Percentiles rank a stretch among this genome's conserved stretches.
Evolutionary conservation across 2,113 vertebrate species (phyloP).

Genomic region (Microtus oregoni): DNA sequence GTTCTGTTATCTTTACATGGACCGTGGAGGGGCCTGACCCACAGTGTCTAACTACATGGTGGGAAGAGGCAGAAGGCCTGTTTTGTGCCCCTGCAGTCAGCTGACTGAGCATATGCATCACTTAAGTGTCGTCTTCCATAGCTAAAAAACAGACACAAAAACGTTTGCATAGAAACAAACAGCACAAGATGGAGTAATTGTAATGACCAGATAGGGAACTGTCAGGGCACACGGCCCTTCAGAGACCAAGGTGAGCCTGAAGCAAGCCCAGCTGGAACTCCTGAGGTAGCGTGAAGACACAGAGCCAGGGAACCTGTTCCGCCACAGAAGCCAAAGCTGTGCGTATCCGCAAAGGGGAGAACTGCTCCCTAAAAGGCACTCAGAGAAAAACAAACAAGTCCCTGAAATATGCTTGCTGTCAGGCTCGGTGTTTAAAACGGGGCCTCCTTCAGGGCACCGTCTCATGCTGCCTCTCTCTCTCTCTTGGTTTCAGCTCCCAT

Average conservation of each 20-base stretch:
- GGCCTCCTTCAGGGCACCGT: neutral
- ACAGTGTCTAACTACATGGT: rapidly evolving
- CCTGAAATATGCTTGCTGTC: constrained; percentile 62
- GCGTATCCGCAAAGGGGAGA: constrained; percentile 17
- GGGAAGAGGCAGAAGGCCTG: neutral
- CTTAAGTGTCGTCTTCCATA: neutral
- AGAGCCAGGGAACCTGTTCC: neutral
- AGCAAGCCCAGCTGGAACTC: neutral
- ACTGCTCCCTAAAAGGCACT: constrained; percentile 38
- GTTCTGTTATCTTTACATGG: neutral
- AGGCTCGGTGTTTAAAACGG: neutral
- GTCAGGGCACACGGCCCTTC: neutral
- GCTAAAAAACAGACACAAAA: neutral
- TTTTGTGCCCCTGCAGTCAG: neutral
- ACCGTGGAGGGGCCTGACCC: neutral
- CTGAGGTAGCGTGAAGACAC: neutral
- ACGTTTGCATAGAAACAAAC: neutral
- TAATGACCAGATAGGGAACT: neutral
- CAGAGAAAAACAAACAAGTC: constrained; percentile 60
- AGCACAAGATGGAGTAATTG: neutral
- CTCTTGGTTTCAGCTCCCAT: constrained; percentile 84
- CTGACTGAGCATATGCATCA: neutral
- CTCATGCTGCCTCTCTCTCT: constrained; percentile 76
- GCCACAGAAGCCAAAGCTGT: constrained; percentile 52
- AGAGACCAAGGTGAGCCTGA: neutral